phyloP scores from a whole-genome alignment of 35 echinoderm and acorn worm genomes.

The Apostichopus parvimensis region DNA sequence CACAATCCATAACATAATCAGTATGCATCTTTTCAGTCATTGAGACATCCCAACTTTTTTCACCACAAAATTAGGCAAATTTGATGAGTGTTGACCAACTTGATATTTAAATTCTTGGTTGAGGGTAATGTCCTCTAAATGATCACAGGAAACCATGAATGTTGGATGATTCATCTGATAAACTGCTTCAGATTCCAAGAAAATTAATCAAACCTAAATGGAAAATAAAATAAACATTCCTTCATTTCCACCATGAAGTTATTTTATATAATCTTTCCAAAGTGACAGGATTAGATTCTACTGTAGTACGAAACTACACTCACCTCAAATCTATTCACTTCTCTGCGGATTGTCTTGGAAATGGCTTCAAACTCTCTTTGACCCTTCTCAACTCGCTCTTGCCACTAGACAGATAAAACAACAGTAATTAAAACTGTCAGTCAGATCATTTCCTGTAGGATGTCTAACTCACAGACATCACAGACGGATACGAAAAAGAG shows the following conservation, averaged over 20 bases:
- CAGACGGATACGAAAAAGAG: neutral
- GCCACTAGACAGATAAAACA: conserved; percentile 73
- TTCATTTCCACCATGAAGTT: neutral
- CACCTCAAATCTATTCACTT: conserved; percentile 97
- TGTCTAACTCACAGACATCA: neutral
- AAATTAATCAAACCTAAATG: neutral
- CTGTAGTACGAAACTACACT: neutral
- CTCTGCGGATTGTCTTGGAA: conserved; percentile 93
- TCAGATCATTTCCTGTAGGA: neutral
- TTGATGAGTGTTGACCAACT: too few relatives aligned
- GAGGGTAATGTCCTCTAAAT: too few relatives aligned
- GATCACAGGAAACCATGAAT: neutral
- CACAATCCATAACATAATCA: too few relatives aligned
- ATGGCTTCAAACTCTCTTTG: conserved; percentile 97
- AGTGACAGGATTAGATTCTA: too few relatives aligned
- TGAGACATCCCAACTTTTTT: too few relatives aligned
- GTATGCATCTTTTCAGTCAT: too few relatives aligned
- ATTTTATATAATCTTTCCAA: neutral
- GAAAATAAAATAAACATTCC: neutral
- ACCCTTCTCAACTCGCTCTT: conserved; percentile 83
- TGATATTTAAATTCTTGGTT: too few relatives aligned
- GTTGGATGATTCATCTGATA: neutral
- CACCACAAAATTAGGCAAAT: too few relatives aligned
- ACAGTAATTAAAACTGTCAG: neutral
- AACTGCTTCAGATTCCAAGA: conserved; percentile 23